Conservation (phyloP, 2,888 invertebrate genomes). For the Philonicus albiceps region DNA sequence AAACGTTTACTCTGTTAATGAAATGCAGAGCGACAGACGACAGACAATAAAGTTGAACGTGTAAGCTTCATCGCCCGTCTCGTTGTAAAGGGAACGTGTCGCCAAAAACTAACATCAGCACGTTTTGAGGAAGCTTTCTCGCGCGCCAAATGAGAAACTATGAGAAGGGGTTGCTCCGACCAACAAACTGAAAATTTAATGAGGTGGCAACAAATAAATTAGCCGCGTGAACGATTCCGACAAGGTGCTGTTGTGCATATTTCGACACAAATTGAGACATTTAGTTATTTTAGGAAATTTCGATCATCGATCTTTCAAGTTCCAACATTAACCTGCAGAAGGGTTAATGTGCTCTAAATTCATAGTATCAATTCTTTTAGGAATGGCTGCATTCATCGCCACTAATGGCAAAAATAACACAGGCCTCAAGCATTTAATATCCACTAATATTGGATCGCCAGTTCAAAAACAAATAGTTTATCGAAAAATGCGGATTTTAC, state of each 20-base stretch:
- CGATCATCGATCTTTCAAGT: too few species aligned
- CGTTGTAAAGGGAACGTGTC: neutral
- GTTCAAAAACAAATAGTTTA: too few species aligned
- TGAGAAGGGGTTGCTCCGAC: neutral
- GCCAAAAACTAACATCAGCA: slow-evolving; percentile 16
- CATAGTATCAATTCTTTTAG: too few species aligned
- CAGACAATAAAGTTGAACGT: slow-evolving; percentile 28
- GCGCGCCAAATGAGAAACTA: neutral
- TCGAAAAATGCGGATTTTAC: too few species aligned
- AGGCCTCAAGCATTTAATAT: too few species aligned
- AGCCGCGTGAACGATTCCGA: slow-evolving; percentile 12
- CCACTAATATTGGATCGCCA: too few species aligned
- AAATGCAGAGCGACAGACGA: neutral
- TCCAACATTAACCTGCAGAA: too few species aligned
- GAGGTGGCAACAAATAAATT: slow-evolving; percentile 23
- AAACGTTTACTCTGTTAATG: slow-evolving; percentile 7
- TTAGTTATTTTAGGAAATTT: too few species aligned
- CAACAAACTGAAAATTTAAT: slow-evolving; percentile 8
- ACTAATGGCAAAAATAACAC: too few species aligned
- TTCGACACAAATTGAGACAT: neutral
- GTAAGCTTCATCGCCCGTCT: neutral
- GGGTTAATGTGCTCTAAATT: too few species aligned
- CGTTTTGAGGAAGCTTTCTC: neutral
- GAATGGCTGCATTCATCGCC: too few species aligned
- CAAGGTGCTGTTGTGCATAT: neutral